A percentile compares a stretch with the other conserved stretches of the same genome.
Evolutionary conservation across 2,888 invertebrate genomes (phyloP).

Genomic region (Dysmachus trigonus): DNA sequence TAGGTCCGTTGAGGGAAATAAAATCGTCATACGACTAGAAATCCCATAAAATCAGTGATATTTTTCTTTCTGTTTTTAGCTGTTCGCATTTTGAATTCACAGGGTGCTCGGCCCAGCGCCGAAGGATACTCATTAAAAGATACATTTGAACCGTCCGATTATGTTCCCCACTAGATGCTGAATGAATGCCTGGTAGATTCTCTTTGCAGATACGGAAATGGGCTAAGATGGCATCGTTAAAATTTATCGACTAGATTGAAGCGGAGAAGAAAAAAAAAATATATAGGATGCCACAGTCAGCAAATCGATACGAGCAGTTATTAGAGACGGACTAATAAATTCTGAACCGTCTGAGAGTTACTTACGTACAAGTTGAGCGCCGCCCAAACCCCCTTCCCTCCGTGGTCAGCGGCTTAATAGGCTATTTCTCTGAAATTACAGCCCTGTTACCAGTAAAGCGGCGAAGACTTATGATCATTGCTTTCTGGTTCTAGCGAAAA

Average conservation of each 20-base stretch:
- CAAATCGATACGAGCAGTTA: conserved; percentile 26
- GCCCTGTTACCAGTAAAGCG: conserved; percentile 20
- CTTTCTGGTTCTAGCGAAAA: conserved; percentile 5
- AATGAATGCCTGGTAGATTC: background rate
- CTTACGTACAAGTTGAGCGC: background rate
- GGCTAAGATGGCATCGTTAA: conserved; percentile 29
- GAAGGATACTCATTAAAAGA: conserved; percentile 25
- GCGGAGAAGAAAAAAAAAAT: background rate
- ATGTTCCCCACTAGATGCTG: background rate
- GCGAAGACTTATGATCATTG: conserved; percentile 31
- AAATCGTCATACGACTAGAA: background rate
- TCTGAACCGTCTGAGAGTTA: conserved; percentile 6
- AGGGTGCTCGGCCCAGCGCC: background rate
- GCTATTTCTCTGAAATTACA: conserved; percentile 36
- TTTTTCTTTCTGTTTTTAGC: background rate
- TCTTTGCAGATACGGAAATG: conserved; percentile 16
- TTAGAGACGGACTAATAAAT: conserved; percentile 30
- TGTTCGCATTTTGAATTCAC: background rate
- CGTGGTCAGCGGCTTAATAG: conserved; percentile 33
- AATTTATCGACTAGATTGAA: conserved; percentile 32
- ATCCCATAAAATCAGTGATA: background rate
- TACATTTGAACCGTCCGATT: conserved; percentile 1
- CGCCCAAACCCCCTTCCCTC: background rate
- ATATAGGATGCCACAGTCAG: conserved; percentile 14
- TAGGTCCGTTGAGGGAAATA: background rate